Conservation (phyloP, 2,888 invertebrate genomes). For the Capitulum mitella region DNA sequence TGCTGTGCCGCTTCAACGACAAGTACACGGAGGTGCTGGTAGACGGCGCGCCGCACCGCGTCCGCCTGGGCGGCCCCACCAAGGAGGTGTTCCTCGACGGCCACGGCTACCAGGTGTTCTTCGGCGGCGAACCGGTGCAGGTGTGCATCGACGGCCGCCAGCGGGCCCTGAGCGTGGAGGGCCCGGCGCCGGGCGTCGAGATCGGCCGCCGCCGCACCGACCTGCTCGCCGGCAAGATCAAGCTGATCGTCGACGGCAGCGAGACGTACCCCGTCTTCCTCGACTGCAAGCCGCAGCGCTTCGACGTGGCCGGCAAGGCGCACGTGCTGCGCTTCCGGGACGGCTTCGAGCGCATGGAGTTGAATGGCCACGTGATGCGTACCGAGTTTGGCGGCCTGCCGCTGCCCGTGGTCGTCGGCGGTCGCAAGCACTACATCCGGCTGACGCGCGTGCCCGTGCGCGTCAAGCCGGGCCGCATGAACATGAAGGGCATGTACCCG, state of each 20-base stretch:
- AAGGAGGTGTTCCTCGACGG: conserved; percentile 84
- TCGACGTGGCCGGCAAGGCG: conserved; percentile 61
- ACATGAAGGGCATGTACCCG: conserved; percentile 35
- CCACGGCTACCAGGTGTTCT: conserved; percentile 82
- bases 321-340: conserved; percentile 74
- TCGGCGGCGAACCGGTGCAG: conserved; percentile 76
- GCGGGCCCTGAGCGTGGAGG: conserved; percentile 73
- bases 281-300: conserved; percentile 73
- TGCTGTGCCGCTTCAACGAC: conserved; percentile 64
- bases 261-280: conserved; percentile 71
- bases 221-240: conserved; percentile 74
- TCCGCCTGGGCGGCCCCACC: conserved; percentile 85
- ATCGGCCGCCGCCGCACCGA: conserved; percentile 72
- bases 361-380: conserved; percentile 60
- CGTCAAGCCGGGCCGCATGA: conserved; percentile 56
- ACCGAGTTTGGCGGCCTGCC: conserved; percentile 73
- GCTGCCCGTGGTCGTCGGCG: conserved; percentile 64
- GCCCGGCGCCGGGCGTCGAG: conserved; percentile 87
- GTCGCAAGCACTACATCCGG: conserved; percentile 65
- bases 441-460: conserved; percentile 70
- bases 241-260: conserved; percentile 71
- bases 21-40: conserved; percentile 65
- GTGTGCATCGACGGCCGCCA: conserved; percentile 67
- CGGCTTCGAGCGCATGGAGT: conserved; percentile 62
- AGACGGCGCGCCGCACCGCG: conserved; percentile 63